A percentile compares a stretch with the other conserved stretches of the same genome.
Evolutionary conservation across 2,888 invertebrate species (phyloP).

Genomic region (Sipunculus nudus): DNA sequence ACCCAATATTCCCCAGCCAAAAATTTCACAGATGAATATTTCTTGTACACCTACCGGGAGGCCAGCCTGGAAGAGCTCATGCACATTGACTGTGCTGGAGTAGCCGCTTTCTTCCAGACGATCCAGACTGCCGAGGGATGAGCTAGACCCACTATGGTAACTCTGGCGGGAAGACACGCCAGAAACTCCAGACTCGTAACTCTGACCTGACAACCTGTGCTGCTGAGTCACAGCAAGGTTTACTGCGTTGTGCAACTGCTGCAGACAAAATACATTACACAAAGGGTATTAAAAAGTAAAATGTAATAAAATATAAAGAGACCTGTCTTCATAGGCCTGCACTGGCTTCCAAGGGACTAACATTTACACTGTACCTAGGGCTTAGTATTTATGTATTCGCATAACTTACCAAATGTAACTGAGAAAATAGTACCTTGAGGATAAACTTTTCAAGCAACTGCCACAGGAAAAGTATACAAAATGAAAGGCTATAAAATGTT

Average conservation of each 20-base stretch:
- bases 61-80: slow-evolving; percentile 63
- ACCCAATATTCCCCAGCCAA: too few species aligned
- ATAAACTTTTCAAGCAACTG: too few species aligned
- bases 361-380: too few species aligned
- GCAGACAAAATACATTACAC: background rate
- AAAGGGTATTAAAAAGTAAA: background rate
- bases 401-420: too few species aligned
- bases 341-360: background rate
- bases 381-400: too few species aligned
- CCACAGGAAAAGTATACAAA: too few species aligned
- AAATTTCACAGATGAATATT: too few species aligned
- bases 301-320: background rate
- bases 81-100: slow-evolving; percentile 63
- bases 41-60: slow-evolving; percentile 61
- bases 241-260: slow-evolving; percentile 19
- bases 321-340: background rate
- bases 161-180: slow-evolving; percentile 51
- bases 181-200: slow-evolving; percentile 67
- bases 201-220: slow-evolving; percentile 66
- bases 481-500: too few species aligned
- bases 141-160: slow-evolving; percentile 67
- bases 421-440: too few species aligned
- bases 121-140: slow-evolving; percentile 69
- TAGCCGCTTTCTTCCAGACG: slow-evolving; percentile 74
- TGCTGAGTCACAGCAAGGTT: slow-evolving; percentile 45